Evolutionary conservation across 2,888 invertebrate species (phyloP).

Genomic region (Orchestes rusci): DNA sequence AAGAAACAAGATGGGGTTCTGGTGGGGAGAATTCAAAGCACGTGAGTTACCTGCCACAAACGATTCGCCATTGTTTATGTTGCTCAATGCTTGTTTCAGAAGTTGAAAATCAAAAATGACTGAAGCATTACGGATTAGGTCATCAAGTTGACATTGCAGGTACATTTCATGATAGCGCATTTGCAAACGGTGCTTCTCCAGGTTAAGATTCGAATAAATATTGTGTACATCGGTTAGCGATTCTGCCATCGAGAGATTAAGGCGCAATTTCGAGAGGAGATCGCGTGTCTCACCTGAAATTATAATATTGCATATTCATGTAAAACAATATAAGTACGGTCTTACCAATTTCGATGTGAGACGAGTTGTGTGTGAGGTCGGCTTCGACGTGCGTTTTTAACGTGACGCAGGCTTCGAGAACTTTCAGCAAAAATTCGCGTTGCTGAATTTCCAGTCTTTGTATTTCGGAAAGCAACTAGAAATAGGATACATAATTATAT

Average conservation of each 20-base stretch:
- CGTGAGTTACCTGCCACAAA: slow-evolving; percentile 41
- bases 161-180: slow-evolving; percentile 65
- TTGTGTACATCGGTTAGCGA: slow-evolving; percentile 54
- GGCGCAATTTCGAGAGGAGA: slow-evolving; percentile 53
- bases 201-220: slow-evolving; percentile 52
- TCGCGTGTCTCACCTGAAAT: slow-evolving; percentile 52
- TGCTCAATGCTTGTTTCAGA: slow-evolving; percentile 58
- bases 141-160: slow-evolving; percentile 64
- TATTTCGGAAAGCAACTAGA: slow-evolving; percentile 54
- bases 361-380: slow-evolving; percentile 61
- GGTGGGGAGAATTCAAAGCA: slow-evolving; percentile 45
- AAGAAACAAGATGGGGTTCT: slow-evolving; percentile 64
- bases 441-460: slow-evolving; percentile 64
- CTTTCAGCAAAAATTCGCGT: slow-evolving; percentile 63
- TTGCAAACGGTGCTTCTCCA: slow-evolving; percentile 61
- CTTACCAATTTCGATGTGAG: slow-evolving; percentile 53
- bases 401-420: slow-evolving; percentile 66
- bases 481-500: not conserved
- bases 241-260: slow-evolving; percentile 53
- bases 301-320: not conserved
- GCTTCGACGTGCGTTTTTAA: slow-evolving; percentile 69
- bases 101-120: slow-evolving; percentile 59
- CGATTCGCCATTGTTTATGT: slow-evolving; percentile 53
- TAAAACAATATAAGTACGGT: no score
- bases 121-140: slow-evolving; percentile 59